These are phyloP conservation scores for Tiphia femorata DNA, from an alignment of 2,888 invertebrate genomes.

Conservation along the genomic window DNA sequence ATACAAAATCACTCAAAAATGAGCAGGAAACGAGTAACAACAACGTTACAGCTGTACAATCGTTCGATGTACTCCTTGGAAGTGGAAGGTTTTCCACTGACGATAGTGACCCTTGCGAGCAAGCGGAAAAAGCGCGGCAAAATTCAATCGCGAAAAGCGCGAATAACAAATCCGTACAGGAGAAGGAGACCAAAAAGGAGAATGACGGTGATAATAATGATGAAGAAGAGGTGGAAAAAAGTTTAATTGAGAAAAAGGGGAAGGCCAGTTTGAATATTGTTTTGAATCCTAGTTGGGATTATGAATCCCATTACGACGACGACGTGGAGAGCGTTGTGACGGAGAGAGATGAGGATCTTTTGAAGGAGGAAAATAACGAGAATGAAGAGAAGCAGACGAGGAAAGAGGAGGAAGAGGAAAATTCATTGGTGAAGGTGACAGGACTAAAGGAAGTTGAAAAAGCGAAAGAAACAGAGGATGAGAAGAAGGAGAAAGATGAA, in stretches of 20 bases:
- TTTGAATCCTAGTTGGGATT: not conserved
- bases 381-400: not conserved
- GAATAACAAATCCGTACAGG: no score
- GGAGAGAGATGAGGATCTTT: not conserved
- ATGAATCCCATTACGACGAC: not conserved
- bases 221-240: no score
- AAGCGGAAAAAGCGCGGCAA: no score
- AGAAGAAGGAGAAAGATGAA: not conserved
- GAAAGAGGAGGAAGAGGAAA: not conserved
- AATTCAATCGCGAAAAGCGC: no score
- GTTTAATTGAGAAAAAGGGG: no score
- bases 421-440: not conserved
- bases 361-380: not conserved
- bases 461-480: constrained; percentile 29
- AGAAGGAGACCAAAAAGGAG: no score
- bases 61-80: no score
- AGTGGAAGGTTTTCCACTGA: no score
- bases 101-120: no score
- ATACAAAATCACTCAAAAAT: not conserved
- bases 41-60: not conserved
- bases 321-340: not conserved
- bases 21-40: not conserved
- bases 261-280: not conserved
- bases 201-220: no score
- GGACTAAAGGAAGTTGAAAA: constrained; percentile 19